Evolutionary conservation across 2,888 invertebrate species (phyloP), one percentile per base, ranked within the genome.

Genomic region (Omphaloscelis lunosa): DNA sequence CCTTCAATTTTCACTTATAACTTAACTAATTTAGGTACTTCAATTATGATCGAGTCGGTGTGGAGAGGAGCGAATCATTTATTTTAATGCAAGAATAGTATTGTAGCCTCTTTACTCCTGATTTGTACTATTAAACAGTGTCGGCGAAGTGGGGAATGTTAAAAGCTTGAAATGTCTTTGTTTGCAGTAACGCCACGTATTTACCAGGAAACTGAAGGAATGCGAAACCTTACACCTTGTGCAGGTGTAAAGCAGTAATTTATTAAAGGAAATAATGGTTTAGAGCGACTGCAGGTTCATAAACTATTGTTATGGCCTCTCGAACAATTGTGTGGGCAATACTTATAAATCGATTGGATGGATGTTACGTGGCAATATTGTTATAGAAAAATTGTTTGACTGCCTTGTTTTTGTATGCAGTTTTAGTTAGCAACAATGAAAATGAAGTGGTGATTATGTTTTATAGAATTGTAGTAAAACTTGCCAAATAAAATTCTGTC

Each of bases 201-300:
- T 75, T 81, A 89, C 87, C 88, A 90, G 90, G 90, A 90, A 91
- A 89, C 79, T 79, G 78, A 80, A 83, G 84, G 86, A 88, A 90
- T 89, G 85, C 72, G 90, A 88, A 87, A 86, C 84, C 86, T 76
- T 85, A 87, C 77, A 86, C 85, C 86, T 74, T 75, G 58, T 77
- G 78, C 83, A 83, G 80, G 84, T 82, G 80, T 88, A 79, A 61
- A 72, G 51, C 69, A 79, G 76, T 77, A 77, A 78, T 84, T 77
- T 86, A 82, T 86, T 85, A 83, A 81, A 81, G 83, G 79, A 85
- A 83, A 79, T 88, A 87, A 88, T 88, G 75, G 78, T 72, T 80
- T 70, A 67, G 71, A 70, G 62, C 80, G 71, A 72, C 58, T 83
- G 66, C 45, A 75, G 77, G 78, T 69, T 11, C 76, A 86, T 79